Evolutionary conservation across 64 coral and sea anemone species (phyloP), one percentile per base, ranked within the genome.

Genomic region (Montipora cactus): DNA sequence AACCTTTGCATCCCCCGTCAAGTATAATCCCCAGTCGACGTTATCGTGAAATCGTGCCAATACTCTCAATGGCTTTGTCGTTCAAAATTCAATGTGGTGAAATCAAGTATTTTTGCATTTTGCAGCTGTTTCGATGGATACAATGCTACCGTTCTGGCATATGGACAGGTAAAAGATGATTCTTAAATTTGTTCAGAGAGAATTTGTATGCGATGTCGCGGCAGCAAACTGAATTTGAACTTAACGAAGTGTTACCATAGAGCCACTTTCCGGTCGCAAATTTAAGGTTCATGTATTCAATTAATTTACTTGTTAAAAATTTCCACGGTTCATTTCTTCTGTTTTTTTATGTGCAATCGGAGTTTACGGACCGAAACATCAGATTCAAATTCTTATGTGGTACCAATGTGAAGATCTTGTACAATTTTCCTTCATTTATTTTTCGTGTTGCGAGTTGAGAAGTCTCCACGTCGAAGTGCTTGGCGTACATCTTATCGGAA

Each of bases 141-240:
- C 84, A 99, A 99, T 62, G 98, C 98, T 11, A 99, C 98, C 45
- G 98, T 99, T 49, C 90, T 99, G 25, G 98, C 98, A 3, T 99
- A 99, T 83, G 98, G 98, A 77, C 98, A 99, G 95, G 98, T 99
- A 91, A 90, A 80, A 61, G 22, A 15, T 61, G n/a, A 66, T 16
- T 77, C 19, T 37, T 22, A 61, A 52, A 28, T 67, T 77, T 61
- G 47, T n/a, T 52, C 48, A 13, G 5, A 46, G 51, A 59, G 15
- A 57, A 53, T 75, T 53, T 57, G 68, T 16, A 49, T 67, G 1
- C 11, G 3, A 47, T 47, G 59, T 49, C 11, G 37, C 47, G 59
- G 28, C 28, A 37, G 28, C 28, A 37, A 62, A 14, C 58, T 67
- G 81, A 4, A 14, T 9, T 67, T 67, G 16, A 66, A 7, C 49